These are phyloP conservation scores for Nasalis larvatus DNA, from an alignment of 2,113 vertebrate genomes.

Conservation along the genomic window DNA sequence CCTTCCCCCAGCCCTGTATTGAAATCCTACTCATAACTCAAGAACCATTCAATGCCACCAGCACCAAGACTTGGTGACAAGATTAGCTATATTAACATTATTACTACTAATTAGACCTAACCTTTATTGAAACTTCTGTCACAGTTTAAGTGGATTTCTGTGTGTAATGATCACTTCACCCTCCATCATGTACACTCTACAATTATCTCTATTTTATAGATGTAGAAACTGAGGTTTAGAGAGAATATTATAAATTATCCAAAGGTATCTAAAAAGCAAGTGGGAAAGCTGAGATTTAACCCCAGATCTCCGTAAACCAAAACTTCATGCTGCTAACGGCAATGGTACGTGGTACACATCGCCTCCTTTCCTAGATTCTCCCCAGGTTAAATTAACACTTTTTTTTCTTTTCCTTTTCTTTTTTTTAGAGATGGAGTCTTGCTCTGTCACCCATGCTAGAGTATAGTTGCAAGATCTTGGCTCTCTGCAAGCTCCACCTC, in stretches of 20 bases:
- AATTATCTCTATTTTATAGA: neutral
- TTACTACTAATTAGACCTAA: neutral
- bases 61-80: neutral
- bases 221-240: neutral
- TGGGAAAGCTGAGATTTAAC: neutral
- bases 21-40: neutral
- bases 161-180: neutral
- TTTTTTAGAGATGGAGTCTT: too few species aligned
- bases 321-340: neutral
- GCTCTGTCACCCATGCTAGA: too few species aligned
- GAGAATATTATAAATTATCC: neutral
- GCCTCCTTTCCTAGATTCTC: neutral
- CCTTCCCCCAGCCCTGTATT: neutral
- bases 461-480: too few species aligned
- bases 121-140: neutral
- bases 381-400: neutral
- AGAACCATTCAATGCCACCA: neutral
- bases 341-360: neutral
- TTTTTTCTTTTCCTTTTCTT: neutral
- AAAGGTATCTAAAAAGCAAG: neutral
- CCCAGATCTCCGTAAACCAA: neutral
- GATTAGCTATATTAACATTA: neutral
- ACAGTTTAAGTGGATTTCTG: neutral
- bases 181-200: neutral
- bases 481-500: too few species aligned